Base-by-base conservation (phyloP, 2,113 vertebrate genomes). In the Hyperopisus bebe region DNA sequence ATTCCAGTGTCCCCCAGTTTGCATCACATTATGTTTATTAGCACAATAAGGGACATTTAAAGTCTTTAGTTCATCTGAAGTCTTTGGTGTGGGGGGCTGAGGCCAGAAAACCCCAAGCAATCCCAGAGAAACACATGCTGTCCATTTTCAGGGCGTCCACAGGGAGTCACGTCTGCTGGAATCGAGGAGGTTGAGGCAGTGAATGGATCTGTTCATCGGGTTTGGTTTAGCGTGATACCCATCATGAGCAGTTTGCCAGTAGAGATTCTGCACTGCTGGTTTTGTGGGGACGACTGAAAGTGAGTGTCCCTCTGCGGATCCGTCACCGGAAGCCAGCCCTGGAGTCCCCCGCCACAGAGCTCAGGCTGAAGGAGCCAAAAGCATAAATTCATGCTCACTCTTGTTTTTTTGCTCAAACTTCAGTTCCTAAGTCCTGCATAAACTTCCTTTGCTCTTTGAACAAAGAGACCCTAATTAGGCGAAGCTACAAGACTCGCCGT, bases 401-500 rank as follows among this genome's bases (percentile, higher is more conserved):
- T 47, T 84, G 46, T 84, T 47, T 84, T 84, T 46, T 3, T 3
- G 9, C 39, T 24, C 44, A 84, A 44, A 47, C 42, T 47, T 84
- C 82, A 21, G 91, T 92, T 39, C 92, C 89, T 94, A 94, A 95
- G 44, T 95, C 93, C 93, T 92, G 93, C 93, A 91, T 94, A 94
- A 94, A 94, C 94, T 93, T 93, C n/a, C 92, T 93, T 90, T 91
- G 93, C 90, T 92, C 90, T 90, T 86, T 91, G 91, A 91, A 94
- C 94, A 95, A 94, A 94, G 92, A 93, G 90, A 90, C 90, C 90
- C 82, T 95, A 95, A 94, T 94, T 93, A 94, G 91, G 90, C 90
- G 91, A 93, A 92, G 13, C 90, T 92, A 91, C 92, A 93, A 90
- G 92, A 93, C 93, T 90, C 88, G 88, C 91, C 91, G 91, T 91